Percentiles rank a stretch among this genome's conserved stretches.
Conservation (phyloP, 1,140 invertebrate genomes). For the Rhopalosiphum maidis region DNA sequence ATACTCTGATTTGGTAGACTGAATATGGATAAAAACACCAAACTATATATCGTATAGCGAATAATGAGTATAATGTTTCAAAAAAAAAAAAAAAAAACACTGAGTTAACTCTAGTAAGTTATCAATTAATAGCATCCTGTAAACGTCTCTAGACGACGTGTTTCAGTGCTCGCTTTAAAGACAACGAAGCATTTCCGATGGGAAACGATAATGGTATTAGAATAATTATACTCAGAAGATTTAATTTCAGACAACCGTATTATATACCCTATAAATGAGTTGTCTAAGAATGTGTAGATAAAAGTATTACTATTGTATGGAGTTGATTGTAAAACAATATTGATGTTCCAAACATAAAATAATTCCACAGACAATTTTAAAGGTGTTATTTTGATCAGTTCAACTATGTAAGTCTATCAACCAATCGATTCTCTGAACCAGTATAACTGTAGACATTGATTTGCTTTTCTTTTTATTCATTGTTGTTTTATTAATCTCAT, state of each 20-base stretch:
- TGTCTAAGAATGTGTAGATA: not conserved
- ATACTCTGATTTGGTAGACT: not conserved
- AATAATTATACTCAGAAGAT: not conserved
- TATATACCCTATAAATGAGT: not conserved
- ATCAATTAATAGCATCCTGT: not conserved
- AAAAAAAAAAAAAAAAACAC: not conserved
- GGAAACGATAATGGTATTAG: not conserved
- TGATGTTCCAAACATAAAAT: not conserved
- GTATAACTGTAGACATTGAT: not conserved
- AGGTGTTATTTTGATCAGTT: too few relatives aligned
- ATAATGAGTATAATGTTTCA: not conserved
- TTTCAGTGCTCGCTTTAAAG: not conserved
- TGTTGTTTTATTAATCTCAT: too few relatives aligned
- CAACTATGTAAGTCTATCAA: too few relatives aligned
- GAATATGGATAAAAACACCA: not conserved
- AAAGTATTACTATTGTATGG: not conserved
- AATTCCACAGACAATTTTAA: too few relatives aligned
- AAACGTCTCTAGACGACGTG: not conserved
- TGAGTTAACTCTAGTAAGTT: too few relatives aligned
- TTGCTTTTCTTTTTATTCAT: too few relatives aligned
- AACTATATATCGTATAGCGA: not conserved
- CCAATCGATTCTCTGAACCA: too few relatives aligned
- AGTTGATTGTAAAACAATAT: not conserved
- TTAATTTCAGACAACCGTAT: not conserved
- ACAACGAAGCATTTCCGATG: not conserved